Evolutionary conservation across 2,888 invertebrate species (phyloP), one percentile per base, ranked within the genome.

Genomic region (Callinectes sapidus): DNA sequence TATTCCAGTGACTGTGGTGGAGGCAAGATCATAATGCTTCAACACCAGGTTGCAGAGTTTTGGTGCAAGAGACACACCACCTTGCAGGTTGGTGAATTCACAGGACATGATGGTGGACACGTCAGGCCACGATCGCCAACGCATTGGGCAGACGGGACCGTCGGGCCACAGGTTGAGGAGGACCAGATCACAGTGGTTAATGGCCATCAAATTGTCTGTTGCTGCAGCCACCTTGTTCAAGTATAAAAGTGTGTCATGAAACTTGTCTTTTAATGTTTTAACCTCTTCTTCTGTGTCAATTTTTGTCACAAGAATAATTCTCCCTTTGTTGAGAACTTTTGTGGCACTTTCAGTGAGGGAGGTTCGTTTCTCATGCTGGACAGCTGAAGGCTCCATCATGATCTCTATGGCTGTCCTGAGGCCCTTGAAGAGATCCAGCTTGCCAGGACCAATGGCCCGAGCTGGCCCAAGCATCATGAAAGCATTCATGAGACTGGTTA

Each of bases 1-100:
- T 95, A 99, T 99, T 5, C 99, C 98, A 10, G 99, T 99, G 0
- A 99, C 99, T 0, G 99, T 99, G 0, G 99, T 99, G 93, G 98
- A 98, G 0, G 98, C 98, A 87, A 99, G 96, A 95, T 98, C 97
- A 95, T 98, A 99, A 95, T 99, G 99, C 3, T 97, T 95, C 48
- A 95, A 91, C n/a, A 95, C 95, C 32, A 95, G 94, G 77, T 93
- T 93, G 0, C 97, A 97, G 16, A 98, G 96, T 95, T 98, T 97
- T 93, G 97, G 97, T 0, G 98, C 97, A 90, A 98, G 96, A 10
- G 97, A 96, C 13, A 95, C 95, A 85, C 97, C 97, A 54, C 94
- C 90, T 28, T 93, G 92, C 5, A 94, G 89, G 54, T 93, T 92
- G 42, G 93, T 91, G n/a, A 94, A 89, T 0, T 98, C 98, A 95